Base-by-base conservation (phyloP, 2,888 invertebrate species). In the Lasioglossum villosulum region DNA sequence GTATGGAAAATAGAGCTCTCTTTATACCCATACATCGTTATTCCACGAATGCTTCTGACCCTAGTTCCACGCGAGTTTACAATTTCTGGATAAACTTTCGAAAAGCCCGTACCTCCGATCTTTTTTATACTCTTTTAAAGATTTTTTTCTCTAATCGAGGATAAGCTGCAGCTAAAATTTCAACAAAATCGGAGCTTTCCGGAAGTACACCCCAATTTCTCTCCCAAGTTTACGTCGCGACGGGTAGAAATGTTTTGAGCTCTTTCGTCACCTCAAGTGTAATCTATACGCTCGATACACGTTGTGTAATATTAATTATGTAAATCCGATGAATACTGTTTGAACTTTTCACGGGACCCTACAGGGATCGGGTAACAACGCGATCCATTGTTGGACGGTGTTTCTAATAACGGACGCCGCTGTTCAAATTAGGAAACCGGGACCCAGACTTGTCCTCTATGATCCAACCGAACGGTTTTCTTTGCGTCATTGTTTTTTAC, bases 391-490 rank as follows among this genome's bases (percentile, higher is more conserved):
- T 66, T 27, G 27, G 27, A 63, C 16, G 63, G 5, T 63, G 63
- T 34, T 71, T 83, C 27, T 52, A 34, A 77, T 39, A 70, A 45
- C 77, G 83, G 77, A 82, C 82, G 77, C 39, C 48, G 70, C 59
- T 23, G 19, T 6, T 59, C 14, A 19, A 82, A 77, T 77, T 82
- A 59, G 83, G 39, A 48, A 84, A 82, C 70, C 30, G 34, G 34
- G 34, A 8, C 23, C 34, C 63, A 19, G 19, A 16, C 30, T 59
- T 14, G 34, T 0, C 16, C 16, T 1, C 6, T 34, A 19, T 19
- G 3, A 34, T 66, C 19, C 66, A 10, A 16, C 8, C 66, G 8
- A 66, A 34, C 34, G 30, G 74, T 63, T 30, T 30, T 14, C 4
- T 52, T 74, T 34, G n/a, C 23, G 48, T 3, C n/a, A n/a, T n/a